Conservation (phyloP, 2,797 vertebrate species). For the Pempheris klunzingeri region DNA sequence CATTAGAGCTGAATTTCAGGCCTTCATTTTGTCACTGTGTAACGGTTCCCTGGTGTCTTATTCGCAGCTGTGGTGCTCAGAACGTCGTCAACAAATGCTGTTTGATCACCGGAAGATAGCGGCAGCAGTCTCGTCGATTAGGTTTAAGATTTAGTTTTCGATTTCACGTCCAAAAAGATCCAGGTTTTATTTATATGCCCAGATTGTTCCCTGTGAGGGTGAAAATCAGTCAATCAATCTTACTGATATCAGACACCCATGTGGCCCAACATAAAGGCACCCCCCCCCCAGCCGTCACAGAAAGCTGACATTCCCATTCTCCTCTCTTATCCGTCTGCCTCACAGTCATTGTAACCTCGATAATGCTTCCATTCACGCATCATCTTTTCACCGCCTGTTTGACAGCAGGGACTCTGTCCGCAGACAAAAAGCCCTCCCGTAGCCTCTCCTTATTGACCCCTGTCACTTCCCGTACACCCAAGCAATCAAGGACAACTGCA, state of each 20-base stretch:
- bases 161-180: conserved; percentile 22
- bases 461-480: conserved; percentile 33
- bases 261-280: conserved; percentile 18
- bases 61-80: background rate
- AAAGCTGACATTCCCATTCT: conserved; percentile 69
- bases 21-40: background rate
- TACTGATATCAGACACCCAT: background rate
- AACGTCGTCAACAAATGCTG: background rate
- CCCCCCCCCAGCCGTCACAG: conserved; percentile 46
- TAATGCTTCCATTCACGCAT: conserved; percentile 61
- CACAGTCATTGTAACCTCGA: conserved; percentile 51
- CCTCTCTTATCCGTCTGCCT: conserved; percentile 36
- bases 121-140: conserved; percentile 1
- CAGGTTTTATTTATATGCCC: conserved; percentile 5
- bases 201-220: background rate
- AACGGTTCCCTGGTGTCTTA: background rate
- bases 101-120: conserved; percentile 24
- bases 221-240: conserved; percentile 20
- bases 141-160: background rate
- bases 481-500: conserved; percentile 69
- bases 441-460: conserved; percentile 62
- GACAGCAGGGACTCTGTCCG: conserved; percentile 50
- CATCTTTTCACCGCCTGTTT: conserved; percentile 40
- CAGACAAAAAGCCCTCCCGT: conserved; percentile 42
- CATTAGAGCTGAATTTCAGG: too few species aligned